These are phyloP conservation scores for Turritopsis rubra DNA, from an alignment of 30 jellyfish, hydroid and myxozoan genomes.

Conservation along the genomic window DNA sequence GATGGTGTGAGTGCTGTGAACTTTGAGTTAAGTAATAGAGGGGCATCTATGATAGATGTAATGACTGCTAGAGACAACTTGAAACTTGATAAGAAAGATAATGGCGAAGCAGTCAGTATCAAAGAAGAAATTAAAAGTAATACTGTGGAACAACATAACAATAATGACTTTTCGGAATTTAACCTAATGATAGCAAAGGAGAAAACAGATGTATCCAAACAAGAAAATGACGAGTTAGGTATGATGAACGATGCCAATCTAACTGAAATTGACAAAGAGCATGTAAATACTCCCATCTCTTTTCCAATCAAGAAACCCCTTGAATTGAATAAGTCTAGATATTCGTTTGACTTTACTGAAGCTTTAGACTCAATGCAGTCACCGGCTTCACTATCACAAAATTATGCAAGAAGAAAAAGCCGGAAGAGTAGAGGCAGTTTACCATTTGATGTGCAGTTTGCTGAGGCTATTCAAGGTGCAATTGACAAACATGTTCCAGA, in stretches of 20 bases:
- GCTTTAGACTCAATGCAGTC: conserved; percentile 68
- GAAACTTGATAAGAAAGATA: not conserved
- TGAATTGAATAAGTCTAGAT: conserved; percentile 44
- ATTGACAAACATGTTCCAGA: conserved; percentile 32
- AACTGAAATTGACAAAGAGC: not conserved
- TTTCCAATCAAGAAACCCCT: conserved; percentile 31
- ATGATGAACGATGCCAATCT: not conserved
- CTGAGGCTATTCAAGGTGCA: conserved; percentile 69
- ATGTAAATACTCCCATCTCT: not conserved
- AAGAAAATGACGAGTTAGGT: not conserved
- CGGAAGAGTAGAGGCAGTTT: conserved; percentile 75
- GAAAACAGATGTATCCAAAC: not conserved
- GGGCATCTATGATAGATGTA: conserved; percentile 14
- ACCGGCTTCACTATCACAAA: conserved; percentile 57
- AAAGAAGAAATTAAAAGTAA: not conserved
- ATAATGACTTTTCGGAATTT: conserved; percentile 15
- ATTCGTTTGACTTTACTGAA: conserved; percentile 69
- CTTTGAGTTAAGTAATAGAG: conserved; percentile 6
- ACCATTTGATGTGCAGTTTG: conserved; percentile 75
- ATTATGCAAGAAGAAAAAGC: conserved; percentile 45
- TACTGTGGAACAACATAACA: not conserved
- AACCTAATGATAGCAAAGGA: conserved; percentile 18
- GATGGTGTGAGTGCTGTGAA: not conserved
- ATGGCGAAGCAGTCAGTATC: not conserved
- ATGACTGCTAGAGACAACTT: not conserved